Evolutionary conservation across 2,113 vertebrate species (phyloP).

Genomic region (Plestiodon gilberti): DNA sequence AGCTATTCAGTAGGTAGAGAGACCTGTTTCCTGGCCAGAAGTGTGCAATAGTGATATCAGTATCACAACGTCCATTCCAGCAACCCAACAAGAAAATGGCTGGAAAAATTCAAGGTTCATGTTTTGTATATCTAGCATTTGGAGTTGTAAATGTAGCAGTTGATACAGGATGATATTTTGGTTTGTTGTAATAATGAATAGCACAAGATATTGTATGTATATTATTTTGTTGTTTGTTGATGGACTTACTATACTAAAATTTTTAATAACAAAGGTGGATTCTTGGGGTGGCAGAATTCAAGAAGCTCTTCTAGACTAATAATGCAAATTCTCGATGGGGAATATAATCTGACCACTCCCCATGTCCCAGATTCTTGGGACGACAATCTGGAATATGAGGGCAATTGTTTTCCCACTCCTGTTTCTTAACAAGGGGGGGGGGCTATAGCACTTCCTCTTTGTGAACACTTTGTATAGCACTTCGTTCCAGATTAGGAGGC

Average conservation of each 20-base stretch:
- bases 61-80: background rate
- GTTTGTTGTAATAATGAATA: background rate
- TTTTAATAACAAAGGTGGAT: background rate
- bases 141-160: background rate
- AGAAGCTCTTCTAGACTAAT: background rate
- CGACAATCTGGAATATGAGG: background rate
- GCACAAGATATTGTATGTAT: background rate
- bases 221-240: background rate
- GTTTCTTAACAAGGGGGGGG: background rate
- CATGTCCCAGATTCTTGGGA: background rate
- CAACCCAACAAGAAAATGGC: background rate
- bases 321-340: background rate
- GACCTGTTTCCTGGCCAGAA: background rate
- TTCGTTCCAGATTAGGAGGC: background rate
- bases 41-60: background rate
- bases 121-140: background rate
- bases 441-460: too few relatives aligned
- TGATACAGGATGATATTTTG: background rate
- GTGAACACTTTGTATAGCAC: too few relatives aligned
- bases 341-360: background rate
- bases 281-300: background rate
- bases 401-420: background rate
- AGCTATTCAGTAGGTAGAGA: background rate
- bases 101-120: background rate
- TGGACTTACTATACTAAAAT: conserved; percentile 14